Percentiles rank a stretch among this genome's conserved stretches.
phyloP scores from a whole-genome alignment of 2,797 vertebrate genomes.

The Micromesistius poutassou region DNA sequence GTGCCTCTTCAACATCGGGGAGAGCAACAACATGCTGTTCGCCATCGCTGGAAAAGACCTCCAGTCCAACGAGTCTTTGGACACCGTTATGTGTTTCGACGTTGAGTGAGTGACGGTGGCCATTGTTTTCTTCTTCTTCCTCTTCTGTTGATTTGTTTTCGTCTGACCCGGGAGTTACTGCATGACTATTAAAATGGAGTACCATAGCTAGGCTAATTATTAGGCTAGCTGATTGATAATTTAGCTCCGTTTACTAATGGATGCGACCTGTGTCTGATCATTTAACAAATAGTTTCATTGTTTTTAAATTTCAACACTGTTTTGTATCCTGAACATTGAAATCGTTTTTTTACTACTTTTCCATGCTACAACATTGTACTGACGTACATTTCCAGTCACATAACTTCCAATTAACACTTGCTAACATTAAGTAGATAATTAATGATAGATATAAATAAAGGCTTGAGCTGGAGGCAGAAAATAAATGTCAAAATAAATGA shows the following conservation, averaged over 20 bases:
- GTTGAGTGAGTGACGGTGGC: constrained; percentile 71
- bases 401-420: background rate
- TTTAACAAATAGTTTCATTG: background rate
- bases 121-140: background rate
- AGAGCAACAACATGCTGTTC: constrained; percentile 84
- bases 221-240: background rate
- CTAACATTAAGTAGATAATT: background rate
- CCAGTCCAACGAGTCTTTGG: constrained; percentile 89
- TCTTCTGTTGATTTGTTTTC: background rate
- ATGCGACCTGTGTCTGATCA: background rate
- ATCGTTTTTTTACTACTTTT: too few relatives aligned
- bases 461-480: background rate
- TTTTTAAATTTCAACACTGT: background rate
- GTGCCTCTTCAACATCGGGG: constrained; percentile 91
- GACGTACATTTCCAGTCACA: background rate
- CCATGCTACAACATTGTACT: background rate
- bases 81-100: constrained; percentile 91
- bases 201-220: background rate
- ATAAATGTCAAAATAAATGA: background rate
- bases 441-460: background rate
- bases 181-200: background rate
- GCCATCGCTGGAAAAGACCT: constrained; percentile 96
- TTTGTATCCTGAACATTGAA: background rate
- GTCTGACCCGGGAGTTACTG: background rate
- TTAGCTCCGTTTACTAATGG: background rate